Evolutionary conservation across 2,797 vertebrate species (phyloP).

Genomic region (Hemitrygon akajei): DNA sequence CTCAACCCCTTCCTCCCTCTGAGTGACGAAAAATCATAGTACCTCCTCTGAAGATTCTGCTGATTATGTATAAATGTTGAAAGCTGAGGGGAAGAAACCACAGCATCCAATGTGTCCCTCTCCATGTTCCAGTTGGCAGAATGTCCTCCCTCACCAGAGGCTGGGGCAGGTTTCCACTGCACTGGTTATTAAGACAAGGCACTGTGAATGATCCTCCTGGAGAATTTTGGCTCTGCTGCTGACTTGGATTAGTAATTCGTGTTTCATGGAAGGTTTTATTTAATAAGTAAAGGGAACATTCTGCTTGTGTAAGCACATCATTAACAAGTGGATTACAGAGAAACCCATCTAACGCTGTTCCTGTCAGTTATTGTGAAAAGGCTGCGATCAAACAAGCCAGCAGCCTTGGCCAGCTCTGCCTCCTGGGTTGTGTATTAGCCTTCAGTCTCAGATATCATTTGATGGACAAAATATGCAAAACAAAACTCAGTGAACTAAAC

Average conservation of each 20-base stretch:
- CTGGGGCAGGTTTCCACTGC: neutral
- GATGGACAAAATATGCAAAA: too few relatives aligned
- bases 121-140: neutral
- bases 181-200: neutral
- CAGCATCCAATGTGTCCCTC: neutral
- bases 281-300: constrained; percentile 20
- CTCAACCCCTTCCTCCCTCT: too few relatives aligned
- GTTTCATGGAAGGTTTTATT: neutral
- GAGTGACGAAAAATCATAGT: too few relatives aligned
- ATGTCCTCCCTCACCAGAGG: neutral
- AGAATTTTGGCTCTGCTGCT: neutral
- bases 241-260: neutral
- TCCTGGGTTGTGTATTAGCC: neutral
- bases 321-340: neutral
- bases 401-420: neutral
- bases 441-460: neutral
- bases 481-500: too few relatives aligned
- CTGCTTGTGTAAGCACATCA: neutral
- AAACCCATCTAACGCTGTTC: neutral
- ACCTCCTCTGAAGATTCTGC: too few relatives aligned
- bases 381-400: neutral
- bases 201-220: neutral
- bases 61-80: too few relatives aligned
- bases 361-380: neutral
- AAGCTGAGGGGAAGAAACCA: too few relatives aligned